phyloP scores from a whole-genome alignment of 2,113 vertebrate genomes.

The Catharus minimus region DNA sequence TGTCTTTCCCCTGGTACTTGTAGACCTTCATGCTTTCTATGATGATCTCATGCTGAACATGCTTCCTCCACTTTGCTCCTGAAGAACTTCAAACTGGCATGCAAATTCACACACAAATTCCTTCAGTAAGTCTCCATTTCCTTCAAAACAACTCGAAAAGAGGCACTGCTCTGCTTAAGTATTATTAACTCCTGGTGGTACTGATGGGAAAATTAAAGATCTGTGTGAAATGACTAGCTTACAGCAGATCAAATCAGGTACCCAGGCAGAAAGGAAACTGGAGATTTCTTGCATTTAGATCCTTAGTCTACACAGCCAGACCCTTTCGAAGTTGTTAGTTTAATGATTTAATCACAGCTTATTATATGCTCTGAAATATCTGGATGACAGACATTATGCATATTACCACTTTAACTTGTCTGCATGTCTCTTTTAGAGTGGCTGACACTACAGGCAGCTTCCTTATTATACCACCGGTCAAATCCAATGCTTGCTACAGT shows the following conservation, averaged over 20 bases:
- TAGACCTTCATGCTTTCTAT: background rate
- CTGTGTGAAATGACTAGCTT: background rate
- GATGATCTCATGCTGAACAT: background rate
- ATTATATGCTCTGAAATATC: constrained; percentile 21
- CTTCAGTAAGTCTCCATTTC: constrained; percentile 1
- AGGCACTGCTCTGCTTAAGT: background rate
- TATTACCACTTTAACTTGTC: constrained; percentile 7
- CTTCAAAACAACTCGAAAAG: constrained; percentile 26
- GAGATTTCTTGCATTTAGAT: background rate
- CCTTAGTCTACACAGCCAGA: background rate
- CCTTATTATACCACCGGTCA: background rate
- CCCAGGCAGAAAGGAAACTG: background rate
- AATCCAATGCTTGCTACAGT: background rate
- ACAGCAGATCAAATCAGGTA: background rate
- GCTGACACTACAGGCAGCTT: constrained; percentile 12
- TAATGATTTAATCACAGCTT: constrained; percentile 42
- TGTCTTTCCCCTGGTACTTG: background rate
- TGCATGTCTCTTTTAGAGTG: background rate
- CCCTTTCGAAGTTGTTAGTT: constrained; percentile 19
- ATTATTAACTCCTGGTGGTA: constrained; percentile 26
- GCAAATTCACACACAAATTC: background rate
- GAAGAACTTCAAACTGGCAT: background rate
- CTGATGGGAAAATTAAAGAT: constrained; percentile 10
- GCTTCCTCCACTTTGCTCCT: constrained; percentile 6
- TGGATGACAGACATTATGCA: background rate